Evolutionary conservation across 2,113 vertebrate genomes (phyloP).

Genomic region (Sceloporus undulatus): DNA sequence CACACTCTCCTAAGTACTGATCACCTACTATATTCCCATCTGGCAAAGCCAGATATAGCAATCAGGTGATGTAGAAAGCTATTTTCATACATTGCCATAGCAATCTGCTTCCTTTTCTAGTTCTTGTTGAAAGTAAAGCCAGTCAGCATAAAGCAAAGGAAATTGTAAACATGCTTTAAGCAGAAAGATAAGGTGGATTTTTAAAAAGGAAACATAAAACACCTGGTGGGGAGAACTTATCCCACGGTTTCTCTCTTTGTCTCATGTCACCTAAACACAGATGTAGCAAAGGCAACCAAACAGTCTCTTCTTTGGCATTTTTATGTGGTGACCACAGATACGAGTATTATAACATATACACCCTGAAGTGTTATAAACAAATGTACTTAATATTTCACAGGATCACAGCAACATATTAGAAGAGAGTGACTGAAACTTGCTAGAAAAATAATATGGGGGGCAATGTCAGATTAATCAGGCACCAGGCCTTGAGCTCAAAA

Average conservation of each 20-base stretch:
- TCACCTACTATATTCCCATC: background rate
- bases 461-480: background rate
- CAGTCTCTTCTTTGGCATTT: background rate
- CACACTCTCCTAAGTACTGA: background rate
- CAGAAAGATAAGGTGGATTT: background rate
- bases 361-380: background rate
- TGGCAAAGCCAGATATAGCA: slow-evolving; percentile 28
- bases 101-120: slow-evolving; percentile 10
- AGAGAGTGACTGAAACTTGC: background rate
- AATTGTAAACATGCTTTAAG: background rate
- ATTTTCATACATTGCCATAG: slow-evolving; percentile 27
- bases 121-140: background rate
- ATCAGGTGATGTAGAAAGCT: slow-evolving; percentile 4
- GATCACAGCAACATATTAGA: background rate
- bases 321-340: background rate
- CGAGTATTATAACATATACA: no score
- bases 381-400: background rate
- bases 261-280: background rate
- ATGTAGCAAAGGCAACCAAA: background rate
- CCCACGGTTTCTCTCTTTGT: background rate
- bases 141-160: background rate
- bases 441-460: background rate
- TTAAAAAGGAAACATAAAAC: background rate
- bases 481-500: background rate
- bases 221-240: background rate